These are phyloP conservation scores for Tragelaphus buxtoni DNA, from an alignment of 2,113 vertebrate genomes.

Conservation along the genomic window DNA sequence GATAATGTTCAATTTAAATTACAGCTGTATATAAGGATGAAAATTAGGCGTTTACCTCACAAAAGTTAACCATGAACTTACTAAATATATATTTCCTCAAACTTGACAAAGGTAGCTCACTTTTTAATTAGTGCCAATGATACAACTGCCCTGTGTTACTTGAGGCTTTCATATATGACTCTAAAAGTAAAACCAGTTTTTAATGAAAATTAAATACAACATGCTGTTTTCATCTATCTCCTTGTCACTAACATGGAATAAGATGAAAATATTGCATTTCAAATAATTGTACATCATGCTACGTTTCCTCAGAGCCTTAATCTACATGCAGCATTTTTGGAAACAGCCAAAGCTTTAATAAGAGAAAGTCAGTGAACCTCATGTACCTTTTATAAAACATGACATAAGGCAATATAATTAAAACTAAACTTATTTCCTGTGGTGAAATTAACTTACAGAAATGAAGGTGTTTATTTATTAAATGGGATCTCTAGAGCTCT, in stretches of 20 bases:
- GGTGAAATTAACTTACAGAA: slow-evolving; percentile 88
- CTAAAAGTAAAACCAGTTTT: background rate
- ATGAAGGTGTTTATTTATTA: slow-evolving; percentile 90
- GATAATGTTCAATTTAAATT: background rate
- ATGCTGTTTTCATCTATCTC: slow-evolving; percentile 35
- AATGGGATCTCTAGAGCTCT: slow-evolving; percentile 83
- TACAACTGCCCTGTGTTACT: background rate
- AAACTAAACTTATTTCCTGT: slow-evolving; percentile 87
- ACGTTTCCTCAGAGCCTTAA: slow-evolving; percentile 58
- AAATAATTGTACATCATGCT: slow-evolving; percentile 54
- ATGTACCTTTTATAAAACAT: slow-evolving; percentile 86
- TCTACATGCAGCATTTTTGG: slow-evolving; percentile 67
- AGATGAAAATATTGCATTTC: slow-evolving; percentile 68
- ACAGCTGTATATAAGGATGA: background rate
- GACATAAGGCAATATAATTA: slow-evolving; percentile 86
- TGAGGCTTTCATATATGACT: background rate
- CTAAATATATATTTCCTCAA: background rate
- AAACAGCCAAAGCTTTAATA: slow-evolving; percentile 78
- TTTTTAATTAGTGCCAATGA: background rate
- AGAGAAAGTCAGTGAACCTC: slow-evolving; percentile 81
- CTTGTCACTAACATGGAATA: slow-evolving; percentile 50
- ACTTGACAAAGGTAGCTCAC: background rate
- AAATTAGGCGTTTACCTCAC: background rate
- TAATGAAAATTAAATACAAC: slow-evolving; percentile 14
- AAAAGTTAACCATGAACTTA: background rate